A percentile compares a stretch with the other conserved stretches of the same genome.
Evolutionary conservation across 2,797 vertebrate species (phyloP).

Genomic region (Tadarida brasiliensis): DNA sequence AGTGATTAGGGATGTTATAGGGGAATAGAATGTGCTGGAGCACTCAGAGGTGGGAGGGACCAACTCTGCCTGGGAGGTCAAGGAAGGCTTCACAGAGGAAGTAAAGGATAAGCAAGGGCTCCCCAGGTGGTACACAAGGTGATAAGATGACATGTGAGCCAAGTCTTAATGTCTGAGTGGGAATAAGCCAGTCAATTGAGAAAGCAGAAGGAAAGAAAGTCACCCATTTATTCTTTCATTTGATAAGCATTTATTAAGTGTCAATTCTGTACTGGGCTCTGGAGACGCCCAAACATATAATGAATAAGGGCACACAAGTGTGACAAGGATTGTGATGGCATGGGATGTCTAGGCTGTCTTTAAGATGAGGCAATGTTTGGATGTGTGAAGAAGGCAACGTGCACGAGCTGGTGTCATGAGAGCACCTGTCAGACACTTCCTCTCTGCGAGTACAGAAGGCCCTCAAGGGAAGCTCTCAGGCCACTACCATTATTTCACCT

Average conservation of each 20-base stretch:
- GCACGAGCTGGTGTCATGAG: background rate
- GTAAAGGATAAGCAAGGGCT: constrained; percentile 8
- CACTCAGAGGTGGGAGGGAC: background rate
- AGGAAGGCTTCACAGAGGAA: constrained; percentile 48
- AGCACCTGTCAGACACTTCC: background rate
- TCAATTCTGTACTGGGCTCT: background rate
- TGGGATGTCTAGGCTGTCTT: background rate
- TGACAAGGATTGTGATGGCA: background rate
- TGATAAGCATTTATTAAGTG: background rate
- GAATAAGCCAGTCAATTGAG: background rate
- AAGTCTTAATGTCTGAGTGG: background rate
- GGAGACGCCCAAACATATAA: constrained; percentile 14
- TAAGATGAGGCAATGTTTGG: background rate
- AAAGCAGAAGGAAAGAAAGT: constrained; percentile 30
- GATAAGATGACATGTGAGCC: background rate
- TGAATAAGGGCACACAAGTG: background rate
- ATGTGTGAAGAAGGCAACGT: background rate
- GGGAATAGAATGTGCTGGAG: background rate
- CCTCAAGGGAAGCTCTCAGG: background rate
- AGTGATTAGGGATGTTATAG: background rate
- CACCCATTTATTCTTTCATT: background rate
- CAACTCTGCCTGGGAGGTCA: background rate
- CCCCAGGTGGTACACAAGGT: background rate
- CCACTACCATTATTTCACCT: background rate
- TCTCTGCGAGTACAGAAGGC: background rate